Percentiles rank a stretch among this genome's conserved stretches.
phyloP scores from a whole-genome alignment of 2,113 vertebrate genomes.

The Galemys pyrenaicus region DNA sequence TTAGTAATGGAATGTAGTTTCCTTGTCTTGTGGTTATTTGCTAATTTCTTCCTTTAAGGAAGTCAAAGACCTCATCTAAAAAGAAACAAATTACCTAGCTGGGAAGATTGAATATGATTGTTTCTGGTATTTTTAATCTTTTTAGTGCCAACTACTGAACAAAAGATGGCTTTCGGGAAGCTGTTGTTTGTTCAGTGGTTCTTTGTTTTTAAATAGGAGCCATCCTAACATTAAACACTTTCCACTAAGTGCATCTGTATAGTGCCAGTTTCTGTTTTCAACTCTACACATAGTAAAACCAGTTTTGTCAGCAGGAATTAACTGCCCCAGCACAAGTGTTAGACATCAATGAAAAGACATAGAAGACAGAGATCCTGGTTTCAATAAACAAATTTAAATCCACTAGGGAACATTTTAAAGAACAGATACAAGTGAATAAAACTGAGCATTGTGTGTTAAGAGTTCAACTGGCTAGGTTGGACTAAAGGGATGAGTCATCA shows the following conservation, averaged over 20 bases:
- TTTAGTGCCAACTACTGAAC: constrained; percentile 72
- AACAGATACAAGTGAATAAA: not conserved
- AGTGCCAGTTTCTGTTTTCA: constrained; percentile 61
- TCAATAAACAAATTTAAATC: constrained; percentile 6
- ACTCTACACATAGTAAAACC: constrained; percentile 30
- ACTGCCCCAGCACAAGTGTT: constrained; percentile 13
- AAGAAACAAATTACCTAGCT: constrained; percentile 63
- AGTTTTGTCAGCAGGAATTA: constrained; percentile 56
- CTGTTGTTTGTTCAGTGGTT: constrained; percentile 11
- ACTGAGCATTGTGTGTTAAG: constrained; percentile 6
- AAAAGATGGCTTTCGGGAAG: constrained; percentile 67
- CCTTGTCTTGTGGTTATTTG: constrained; percentile 65
- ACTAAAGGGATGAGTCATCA: not conserved
- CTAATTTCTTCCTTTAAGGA: constrained; percentile 52
- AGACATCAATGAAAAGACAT: not conserved
- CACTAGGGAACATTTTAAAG: constrained; percentile 6
- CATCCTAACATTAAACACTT: constrained; percentile 52
- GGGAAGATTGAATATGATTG: constrained; percentile 62
- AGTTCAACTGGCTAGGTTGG: not conserved
- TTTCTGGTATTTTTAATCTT: constrained; percentile 66
- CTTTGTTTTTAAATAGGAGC: constrained; percentile 48
- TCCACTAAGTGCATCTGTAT: not conserved
- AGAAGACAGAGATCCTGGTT: not conserved
- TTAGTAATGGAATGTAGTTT: constrained; percentile 57
- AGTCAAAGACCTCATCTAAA: constrained; percentile 35